A percentile compares a stretch with the other conserved stretches of the same genome.
Conservation (phyloP, 2,113 vertebrate genomes). For the Amphiprion percula region DNA sequence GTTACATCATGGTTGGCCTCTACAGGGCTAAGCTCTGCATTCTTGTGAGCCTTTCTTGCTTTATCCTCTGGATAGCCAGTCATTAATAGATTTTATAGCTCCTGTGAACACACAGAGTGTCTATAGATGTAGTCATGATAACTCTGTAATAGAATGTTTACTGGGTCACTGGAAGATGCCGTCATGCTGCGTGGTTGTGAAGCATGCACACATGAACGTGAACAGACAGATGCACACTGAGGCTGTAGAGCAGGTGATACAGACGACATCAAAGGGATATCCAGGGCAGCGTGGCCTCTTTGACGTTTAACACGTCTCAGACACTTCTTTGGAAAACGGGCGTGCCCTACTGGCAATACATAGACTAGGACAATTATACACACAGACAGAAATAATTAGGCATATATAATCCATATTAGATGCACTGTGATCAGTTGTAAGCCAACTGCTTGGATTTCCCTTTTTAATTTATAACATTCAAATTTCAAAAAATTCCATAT, state of each 20-base stretch:
- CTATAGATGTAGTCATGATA: slow-evolving; percentile 55
- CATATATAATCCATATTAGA: slow-evolving; percentile 1
- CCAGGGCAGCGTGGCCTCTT: slow-evolving; percentile 36
- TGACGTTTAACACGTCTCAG: slow-evolving; percentile 50
- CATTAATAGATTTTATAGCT: slow-evolving; percentile 69
- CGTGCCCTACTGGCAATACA: slow-evolving; percentile 40
- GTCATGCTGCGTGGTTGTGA: slow-evolving; percentile 53
- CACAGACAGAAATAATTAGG: slow-evolving; percentile 34
- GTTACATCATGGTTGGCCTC: slow-evolving; percentile 56
- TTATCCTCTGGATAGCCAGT: slow-evolving; percentile 54
- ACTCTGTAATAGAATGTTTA: slow-evolving; percentile 60
- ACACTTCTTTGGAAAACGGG: slow-evolving; percentile 35
- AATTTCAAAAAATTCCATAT: neutral
- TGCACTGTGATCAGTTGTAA: neutral
- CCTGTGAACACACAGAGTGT: slow-evolving; percentile 35
- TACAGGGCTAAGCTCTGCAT: slow-evolving; percentile 22
- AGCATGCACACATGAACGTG: slow-evolving; percentile 33
- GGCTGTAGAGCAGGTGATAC: slow-evolving; percentile 47
- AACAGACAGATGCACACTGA: slow-evolving; percentile 12
- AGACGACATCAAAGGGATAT: slow-evolving; percentile 63
- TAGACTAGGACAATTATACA: slow-evolving; percentile 19
- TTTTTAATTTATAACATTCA: neutral
- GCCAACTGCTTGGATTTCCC: neutral
- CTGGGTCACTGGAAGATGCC: slow-evolving; percentile 32
- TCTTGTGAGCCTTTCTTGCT: slow-evolving; percentile 55